Base-by-base conservation (phyloP, 2,888 invertebrate genomes). In the Cryptocephalus moraei region DNA sequence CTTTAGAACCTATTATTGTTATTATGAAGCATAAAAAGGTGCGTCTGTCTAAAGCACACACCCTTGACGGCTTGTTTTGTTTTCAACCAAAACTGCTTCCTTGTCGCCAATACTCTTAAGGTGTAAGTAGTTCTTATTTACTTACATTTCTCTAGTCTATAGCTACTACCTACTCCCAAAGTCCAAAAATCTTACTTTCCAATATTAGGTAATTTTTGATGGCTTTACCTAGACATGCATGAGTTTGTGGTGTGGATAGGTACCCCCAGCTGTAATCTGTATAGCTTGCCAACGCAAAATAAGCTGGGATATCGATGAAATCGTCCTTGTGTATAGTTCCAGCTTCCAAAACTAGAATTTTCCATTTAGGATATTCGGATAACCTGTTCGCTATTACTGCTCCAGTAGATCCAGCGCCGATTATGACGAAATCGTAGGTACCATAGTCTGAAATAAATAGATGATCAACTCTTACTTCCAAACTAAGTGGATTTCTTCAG, bases 211-310 rank as follows among this genome's bases (percentile, higher is more conserved):
- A n/a, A n/a, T n/a, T n/a, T n/a, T n/a, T n/a, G n/a, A n/a, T n/a
- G n/a, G 62, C 62, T 13, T 57, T 57, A 51, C 53, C 53, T 43
- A 49, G 42, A 49, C 85, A 85, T 1, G 81, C 76, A 12, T 72
- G 73, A 1, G 73, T 71, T 57, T 85, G 83, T 0, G 77, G 79
- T 56, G 81, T 79, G 52, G 82, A 81, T 41, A 76, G 76, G 65
- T 84, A 87, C 41, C 79, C 79, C 86, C 86, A 87, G 53, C 85
- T 79, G 59, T 80, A 81, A 39, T 78, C 76, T 0, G 80, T 78
- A 38, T 76, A 63, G 56, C 80, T 80, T 44, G 80, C 75, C 60
- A 75, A 76, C 0, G 76, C 73, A 1, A 77, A 78, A 45, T 80
- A 47, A 0, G 74, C 65, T 0, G 81, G 81, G 4, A 80, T 65